Evolutionary conservation across 2,888 invertebrate genomes (phyloP).

Genomic region (Masnerella sp.): DNA sequence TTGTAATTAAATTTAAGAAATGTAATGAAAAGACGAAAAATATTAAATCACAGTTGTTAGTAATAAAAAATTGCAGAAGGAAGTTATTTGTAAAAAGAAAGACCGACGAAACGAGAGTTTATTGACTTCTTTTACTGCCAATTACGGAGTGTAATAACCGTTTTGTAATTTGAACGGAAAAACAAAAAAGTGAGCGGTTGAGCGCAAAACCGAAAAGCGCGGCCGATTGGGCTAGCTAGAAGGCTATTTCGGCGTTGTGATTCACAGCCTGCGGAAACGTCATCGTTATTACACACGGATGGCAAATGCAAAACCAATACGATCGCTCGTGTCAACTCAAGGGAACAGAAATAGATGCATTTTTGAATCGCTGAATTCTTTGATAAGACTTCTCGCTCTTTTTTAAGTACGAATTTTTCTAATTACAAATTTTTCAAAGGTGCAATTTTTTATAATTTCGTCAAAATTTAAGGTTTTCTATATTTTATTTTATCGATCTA

Average conservation of each 20-base stretch:
- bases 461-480: too few relatives aligned
- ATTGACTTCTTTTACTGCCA: constrained; percentile 5
- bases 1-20: too few relatives aligned
- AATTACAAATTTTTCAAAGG: too few relatives aligned
- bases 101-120: background rate
- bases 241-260: constrained; percentile 59
- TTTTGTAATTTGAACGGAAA: constrained; percentile 8
- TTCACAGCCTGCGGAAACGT: constrained; percentile 50
- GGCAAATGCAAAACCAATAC: constrained; percentile 38
- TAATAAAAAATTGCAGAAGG: background rate
- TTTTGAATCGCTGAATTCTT: constrained; percentile 34
- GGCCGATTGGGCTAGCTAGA: constrained; percentile 20
- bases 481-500: too few relatives aligned
- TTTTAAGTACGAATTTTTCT: too few relatives aligned
- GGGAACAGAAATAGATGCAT: constrained; percentile 52
- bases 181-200: constrained; percentile 21
- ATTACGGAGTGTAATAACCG: constrained; percentile 8
- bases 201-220: constrained; percentile 43
- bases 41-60: background rate
- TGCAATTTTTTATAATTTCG: too few relatives aligned
- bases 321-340: constrained; percentile 48
- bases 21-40: background rate
- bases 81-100: too few relatives aligned
- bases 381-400: constrained; percentile 2
- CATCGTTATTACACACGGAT: constrained; percentile 53